These are phyloP conservation scores for Apis florea DNA, from an alignment of 1,140 invertebrate species.

Conservation along the genomic window DNA sequence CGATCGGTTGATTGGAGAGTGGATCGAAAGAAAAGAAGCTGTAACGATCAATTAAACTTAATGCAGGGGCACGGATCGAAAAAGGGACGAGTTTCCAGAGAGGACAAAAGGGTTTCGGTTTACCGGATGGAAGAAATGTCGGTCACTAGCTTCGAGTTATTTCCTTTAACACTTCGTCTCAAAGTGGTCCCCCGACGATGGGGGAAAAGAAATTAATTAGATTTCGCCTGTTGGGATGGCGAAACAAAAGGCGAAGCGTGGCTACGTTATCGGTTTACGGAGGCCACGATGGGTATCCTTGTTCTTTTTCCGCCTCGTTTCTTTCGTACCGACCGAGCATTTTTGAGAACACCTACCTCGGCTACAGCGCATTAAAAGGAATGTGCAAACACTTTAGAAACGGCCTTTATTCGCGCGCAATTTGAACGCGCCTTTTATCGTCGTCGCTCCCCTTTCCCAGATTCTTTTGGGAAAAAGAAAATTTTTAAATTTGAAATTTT, in stretches of 20 bases:
- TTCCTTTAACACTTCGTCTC: conserved; percentile 22
- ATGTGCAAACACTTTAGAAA: neutral
- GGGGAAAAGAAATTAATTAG: conserved; percentile 33
- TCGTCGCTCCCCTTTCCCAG: neutral
- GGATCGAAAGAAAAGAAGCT: no score
- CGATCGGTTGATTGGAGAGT: neutral
- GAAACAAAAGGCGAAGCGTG: neutral
- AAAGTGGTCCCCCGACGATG: neutral
- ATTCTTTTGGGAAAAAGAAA: no score
- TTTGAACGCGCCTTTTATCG: neutral
- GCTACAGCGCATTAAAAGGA: neutral
- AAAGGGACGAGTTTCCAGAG: neutral
- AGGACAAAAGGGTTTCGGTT: neutral
- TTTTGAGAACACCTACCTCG: conserved; percentile 2
- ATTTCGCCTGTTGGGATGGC: conserved; percentile 8
- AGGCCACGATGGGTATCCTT: neutral
- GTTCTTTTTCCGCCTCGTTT: neutral
- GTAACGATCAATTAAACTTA: conserved; percentile 16
- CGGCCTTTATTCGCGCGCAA: no score
- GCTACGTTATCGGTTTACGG: conserved; percentile 29
- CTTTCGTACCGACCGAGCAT: conserved; percentile 10
- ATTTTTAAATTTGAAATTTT: no score
- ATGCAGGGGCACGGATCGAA: neutral
- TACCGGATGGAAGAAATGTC: conserved; percentile 4
- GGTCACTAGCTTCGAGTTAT: neutral